Conservation (phyloP, 2,888 invertebrate species). For the Anticlea derivata region DNA sequence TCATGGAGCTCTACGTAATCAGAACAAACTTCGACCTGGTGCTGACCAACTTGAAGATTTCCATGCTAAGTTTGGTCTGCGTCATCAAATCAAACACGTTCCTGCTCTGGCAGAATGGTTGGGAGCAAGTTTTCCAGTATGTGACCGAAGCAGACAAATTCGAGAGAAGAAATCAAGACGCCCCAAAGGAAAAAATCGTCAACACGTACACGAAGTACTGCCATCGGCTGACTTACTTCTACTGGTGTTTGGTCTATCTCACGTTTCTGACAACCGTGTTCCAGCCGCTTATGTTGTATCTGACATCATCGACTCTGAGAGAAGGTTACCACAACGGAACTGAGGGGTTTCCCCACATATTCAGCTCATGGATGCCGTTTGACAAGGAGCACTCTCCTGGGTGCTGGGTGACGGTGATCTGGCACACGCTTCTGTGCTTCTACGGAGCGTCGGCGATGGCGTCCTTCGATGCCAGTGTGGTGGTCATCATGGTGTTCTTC, state of each 20-base stretch:
- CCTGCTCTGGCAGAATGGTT: conserved; percentile 60
- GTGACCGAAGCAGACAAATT: conserved; percentile 62
- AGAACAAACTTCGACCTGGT: conserved; percentile 62
- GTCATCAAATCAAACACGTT: conserved; percentile 62
- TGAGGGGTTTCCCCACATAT: conserved; percentile 66
- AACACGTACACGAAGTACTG: conserved; percentile 63
- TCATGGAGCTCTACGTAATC: conserved; percentile 64
- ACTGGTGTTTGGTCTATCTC: conserved; percentile 61
- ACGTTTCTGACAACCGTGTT: conserved; percentile 39
- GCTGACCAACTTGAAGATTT: conserved; percentile 66
- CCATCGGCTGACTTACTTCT: conserved; percentile 59
- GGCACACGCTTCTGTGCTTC: conserved; percentile 54
- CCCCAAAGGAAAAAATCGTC: conserved; percentile 46
- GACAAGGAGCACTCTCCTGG: conserved; percentile 66
- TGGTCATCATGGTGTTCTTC: conserved; percentile 68
- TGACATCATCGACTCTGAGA: conserved; percentile 33
- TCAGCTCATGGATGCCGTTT: conserved; percentile 73
- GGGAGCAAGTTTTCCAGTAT: conserved; percentile 63
- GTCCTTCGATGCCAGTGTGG: conserved; percentile 59
- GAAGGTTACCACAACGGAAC: conserved; percentile 57
- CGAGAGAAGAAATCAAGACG: conserved; percentile 54
- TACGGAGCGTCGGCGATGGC: conserved; percentile 62
- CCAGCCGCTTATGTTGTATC: conserved; percentile 15
- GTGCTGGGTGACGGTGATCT: conserved; percentile 61
- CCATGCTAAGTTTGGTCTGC: conserved; percentile 72